Base-by-base conservation (phyloP, 1,140 invertebrate species). In the Platyscapa corneri region DNA sequence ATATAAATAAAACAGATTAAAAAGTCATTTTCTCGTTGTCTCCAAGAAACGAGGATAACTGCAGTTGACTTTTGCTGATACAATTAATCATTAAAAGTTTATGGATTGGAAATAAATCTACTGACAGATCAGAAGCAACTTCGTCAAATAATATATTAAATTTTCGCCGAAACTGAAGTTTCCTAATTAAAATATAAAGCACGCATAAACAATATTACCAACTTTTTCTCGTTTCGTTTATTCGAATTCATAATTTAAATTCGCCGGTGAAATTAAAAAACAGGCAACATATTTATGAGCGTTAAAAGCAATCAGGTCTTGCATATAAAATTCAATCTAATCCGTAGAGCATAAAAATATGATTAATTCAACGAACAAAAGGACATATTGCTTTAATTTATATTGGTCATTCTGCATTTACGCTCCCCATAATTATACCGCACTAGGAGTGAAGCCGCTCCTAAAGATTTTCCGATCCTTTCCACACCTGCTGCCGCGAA, bases 1-100 rank as follows among this genome's bases (percentile, higher is more conserved):
- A 42, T 49, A 74, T 72, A 56, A 46, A 82, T 82, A 74, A 49
- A 46, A 16, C 5, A n/a, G 78, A 80, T 72, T 70, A 81, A 53
- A 42, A 65, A 67, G 37, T 30, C 60, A 32, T 80, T 49, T 32
- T 30, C 64, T n/a, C 20, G 42, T 81, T 81, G 79, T 81, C 79
- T 49, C 65, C 64, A 81, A 70, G 60, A 81, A 81, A 7, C 16
- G 65, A 49, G 14, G 32, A 70, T 81, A 81, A 81, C 14, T 67
- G 42, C 37, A 65, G 60, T 80, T 30, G 60, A 80, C 60, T 65
- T 80, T 80, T 8, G 37, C 37, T 20, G 16, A 82, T 27, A 34
- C 8, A 72, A 72, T 49, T 82, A 46, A 82, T 82, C 30, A 49
- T 37, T 12, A 12, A 42, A 39, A 74, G 37, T 42, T 74, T 42